Evolutionary conservation across 1,140 invertebrate species (phyloP), one percentile per base, ranked within the genome.

Genomic region (Calephelis virginiensis): DNA sequence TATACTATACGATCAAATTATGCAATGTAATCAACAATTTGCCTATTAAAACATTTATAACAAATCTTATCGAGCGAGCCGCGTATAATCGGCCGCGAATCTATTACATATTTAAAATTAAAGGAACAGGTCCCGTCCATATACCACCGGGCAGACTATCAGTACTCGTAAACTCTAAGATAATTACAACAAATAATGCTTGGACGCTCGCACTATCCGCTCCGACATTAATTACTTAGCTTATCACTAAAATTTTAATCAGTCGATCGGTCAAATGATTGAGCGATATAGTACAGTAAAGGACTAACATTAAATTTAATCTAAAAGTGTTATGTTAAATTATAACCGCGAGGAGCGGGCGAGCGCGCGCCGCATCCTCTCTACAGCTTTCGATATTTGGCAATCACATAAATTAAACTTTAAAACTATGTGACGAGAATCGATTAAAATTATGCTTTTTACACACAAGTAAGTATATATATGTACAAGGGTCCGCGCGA

Each of bases 281-380:
- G 89, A 91, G 85, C 89, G 89, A 89, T 91, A 89, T 86, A 88
- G 81, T 89, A 91, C 85, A 91, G 86, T 89, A 91, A 88, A 89
- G 84, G 89, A 91, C 89, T 89, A 91, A 91, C 74, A 91, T 91
- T 91, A 91, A 89, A 90, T 89, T 89, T 91, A 91, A 91, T 90
- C 89, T 89, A 91, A 89, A 84, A 89, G 81, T 88, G 85, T 90
- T 89, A 90, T 80, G 86, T 91, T 89, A 91, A 89, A 91, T 88
- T 82, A 89, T 89, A 91, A 86, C 78, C 86, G 85, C 87, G 84
- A 72, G 82, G 80, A 71, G 80, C 77, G 77, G 63, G 71, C 82
- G 81, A 69, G 77, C 77, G 78, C 67, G 70, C 70, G 75, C 64
- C 70, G 74, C 65, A 71, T 80, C 76, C 80, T 81, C 86, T 89